A percentile compares a stretch with the other conserved stretches of the same genome.
These are phyloP conservation scores for Caenorhabditis becei DNA, from an alignment of 2,888 invertebrate genomes.

Conservation along the genomic window DNA sequence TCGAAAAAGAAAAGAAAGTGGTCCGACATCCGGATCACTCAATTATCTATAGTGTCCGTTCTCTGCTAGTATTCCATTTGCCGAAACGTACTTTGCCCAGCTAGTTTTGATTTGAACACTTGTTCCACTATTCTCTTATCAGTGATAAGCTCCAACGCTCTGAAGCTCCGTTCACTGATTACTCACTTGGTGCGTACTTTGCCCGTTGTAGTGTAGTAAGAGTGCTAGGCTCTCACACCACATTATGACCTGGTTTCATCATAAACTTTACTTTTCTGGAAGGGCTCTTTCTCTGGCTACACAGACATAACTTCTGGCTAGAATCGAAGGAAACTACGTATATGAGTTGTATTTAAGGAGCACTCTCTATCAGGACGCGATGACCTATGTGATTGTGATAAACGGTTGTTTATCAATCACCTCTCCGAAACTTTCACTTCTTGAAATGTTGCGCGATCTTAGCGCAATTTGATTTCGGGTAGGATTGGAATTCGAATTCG, in stretches of 20 bases:
- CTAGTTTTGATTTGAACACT: conserved; percentile 1
- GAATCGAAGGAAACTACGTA: conserved; percentile 4
- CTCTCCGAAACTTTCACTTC: conserved; percentile 28
- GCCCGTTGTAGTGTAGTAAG: conserved; percentile 16
- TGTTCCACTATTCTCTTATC: background rate
- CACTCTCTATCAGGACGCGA: background rate
- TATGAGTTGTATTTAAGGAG: conserved; percentile 19
- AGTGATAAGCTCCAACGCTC: conserved; percentile 27
- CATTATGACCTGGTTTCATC: conserved; percentile 3
- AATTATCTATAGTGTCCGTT: conserved; percentile 17
- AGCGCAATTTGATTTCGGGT: background rate
- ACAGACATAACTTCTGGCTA: conserved; percentile 4
- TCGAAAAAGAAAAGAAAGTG: conserved; percentile 7
- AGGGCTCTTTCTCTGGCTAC: conserved; percentile 10
- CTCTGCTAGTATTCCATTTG: background rate
- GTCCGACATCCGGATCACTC: conserved; percentile 21
- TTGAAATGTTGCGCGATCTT: background rate
- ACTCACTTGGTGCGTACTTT: background rate
- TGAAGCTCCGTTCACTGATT: conserved; percentile 25
- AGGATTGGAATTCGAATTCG: no score
- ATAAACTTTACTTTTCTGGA: conserved; percentile 14
- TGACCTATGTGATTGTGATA: conserved; percentile 8
- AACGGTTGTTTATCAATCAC: conserved; percentile 36
- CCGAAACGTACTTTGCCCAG: background rate
- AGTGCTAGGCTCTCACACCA: background rate